A percentile compares a stretch with the other conserved stretches of the same genome.
phyloP scores from a whole-genome alignment of 2,888 invertebrate species.

The Andrena flavipes region DNA sequence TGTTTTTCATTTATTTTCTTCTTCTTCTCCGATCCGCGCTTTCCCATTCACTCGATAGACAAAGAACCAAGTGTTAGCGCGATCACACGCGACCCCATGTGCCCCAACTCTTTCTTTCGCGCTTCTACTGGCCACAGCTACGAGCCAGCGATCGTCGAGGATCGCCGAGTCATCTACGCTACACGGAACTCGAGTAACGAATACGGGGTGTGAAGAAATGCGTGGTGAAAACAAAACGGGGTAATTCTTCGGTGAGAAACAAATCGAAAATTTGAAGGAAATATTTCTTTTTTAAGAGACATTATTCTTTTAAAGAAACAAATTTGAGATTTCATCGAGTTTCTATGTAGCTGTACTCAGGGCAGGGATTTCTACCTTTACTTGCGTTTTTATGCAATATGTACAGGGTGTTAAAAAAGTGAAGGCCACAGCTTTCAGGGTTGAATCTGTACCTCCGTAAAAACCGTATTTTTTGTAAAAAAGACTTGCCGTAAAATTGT shows the following conservation, averaged over 20 bases:
- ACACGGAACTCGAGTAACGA: constrained; percentile 10
- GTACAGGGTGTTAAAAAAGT: background rate
- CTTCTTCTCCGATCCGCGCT: background rate
- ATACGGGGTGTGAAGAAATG: background rate
- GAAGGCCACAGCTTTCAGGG: too few species aligned
- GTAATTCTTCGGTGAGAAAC: background rate
- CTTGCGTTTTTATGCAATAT: background rate
- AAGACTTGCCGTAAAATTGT: too few species aligned
- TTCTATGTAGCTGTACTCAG: background rate
- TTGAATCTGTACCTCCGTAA: too few species aligned
- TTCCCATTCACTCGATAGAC: background rate
- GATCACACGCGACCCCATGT: constrained; percentile 55
- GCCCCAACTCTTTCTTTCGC: constrained; percentile 46
- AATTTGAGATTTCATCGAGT: background rate
- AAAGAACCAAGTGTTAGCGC: constrained; percentile 14
- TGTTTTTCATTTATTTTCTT: background rate
- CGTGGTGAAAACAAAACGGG: background rate
- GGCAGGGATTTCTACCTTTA: background rate
- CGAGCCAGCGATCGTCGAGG: constrained; percentile 20
- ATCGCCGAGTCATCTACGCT: constrained; percentile 18
- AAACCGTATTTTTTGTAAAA: too few species aligned
- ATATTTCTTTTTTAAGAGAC: background rate
- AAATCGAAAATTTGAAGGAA: background rate
- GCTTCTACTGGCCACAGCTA: constrained; percentile 35
- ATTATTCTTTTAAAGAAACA: background rate